Conservation (phyloP, 2,113 vertebrate genomes). For the Megaceryle torquata region DNA sequence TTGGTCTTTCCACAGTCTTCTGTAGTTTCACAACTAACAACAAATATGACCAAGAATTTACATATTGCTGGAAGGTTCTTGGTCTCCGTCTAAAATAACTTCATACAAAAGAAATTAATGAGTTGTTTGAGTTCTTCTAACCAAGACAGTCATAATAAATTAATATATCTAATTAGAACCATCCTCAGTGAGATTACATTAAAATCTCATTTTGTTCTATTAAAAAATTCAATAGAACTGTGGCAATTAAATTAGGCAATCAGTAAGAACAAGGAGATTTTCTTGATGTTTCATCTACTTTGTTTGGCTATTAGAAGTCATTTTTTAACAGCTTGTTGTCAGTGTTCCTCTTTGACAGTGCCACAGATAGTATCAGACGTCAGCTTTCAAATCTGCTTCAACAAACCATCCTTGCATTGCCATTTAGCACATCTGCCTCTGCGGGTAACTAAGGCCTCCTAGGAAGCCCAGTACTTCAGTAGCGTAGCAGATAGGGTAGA, state of each 20-base stretch:
- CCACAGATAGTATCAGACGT: conserved; percentile 26
- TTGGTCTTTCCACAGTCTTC: neutral
- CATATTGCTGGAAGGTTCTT: conserved; percentile 8
- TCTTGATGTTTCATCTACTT: conserved; percentile 60
- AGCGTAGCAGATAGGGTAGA: neutral
- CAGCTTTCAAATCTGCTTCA: conserved; percentile 23
- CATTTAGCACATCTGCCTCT: conserved; percentile 55
- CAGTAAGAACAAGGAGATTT: conserved; percentile 61
- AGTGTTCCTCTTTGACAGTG: conserved; percentile 8
- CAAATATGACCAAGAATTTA: neutral
- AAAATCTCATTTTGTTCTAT: conserved; percentile 77
- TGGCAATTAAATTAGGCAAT: conserved; percentile 71
- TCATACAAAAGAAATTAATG: conserved; percentile 61
- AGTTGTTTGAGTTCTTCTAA: conserved; percentile 35
- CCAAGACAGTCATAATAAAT: conserved; percentile 69
- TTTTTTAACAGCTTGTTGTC: conserved; percentile 74
- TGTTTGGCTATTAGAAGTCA: conserved; percentile 47
- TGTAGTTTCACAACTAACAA: neutral
- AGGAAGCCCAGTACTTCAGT: conserved; percentile 25
- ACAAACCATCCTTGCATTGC: conserved; percentile 29
- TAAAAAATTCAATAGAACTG: conserved; percentile 74
- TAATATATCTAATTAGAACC: conserved; percentile 69
- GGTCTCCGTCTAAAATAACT: conserved; percentile 42
- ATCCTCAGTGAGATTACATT: conserved; percentile 72
- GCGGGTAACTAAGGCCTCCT: conserved; percentile 43